These are phyloP conservation scores for Phengaris alcon DNA, from an alignment of 2,888 invertebrate genomes.

Conservation along the genomic window DNA sequence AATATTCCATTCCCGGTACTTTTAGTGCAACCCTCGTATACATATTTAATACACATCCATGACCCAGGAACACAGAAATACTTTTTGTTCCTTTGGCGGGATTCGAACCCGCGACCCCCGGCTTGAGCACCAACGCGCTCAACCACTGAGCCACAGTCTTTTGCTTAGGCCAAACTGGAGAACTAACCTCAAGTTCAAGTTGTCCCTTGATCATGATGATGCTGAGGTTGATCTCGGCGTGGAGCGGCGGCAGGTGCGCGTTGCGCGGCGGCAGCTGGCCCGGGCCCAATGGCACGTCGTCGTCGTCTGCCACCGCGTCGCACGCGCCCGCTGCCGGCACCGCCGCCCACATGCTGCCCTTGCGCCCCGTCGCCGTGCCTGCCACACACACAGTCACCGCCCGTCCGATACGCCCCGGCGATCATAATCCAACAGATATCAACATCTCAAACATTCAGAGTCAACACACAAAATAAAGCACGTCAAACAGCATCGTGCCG, in stretches of 20 bases:
- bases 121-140: too few relatives aligned
- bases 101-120: too few relatives aligned
- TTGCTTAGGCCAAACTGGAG: background rate
- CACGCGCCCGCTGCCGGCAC: slow-evolving; percentile 70
- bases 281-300: slow-evolving; percentile 84
- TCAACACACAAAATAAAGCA: slow-evolving; percentile 75
- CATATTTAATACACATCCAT: too few relatives aligned
- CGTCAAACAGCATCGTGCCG: slow-evolving; percentile 78
- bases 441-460: slow-evolving; percentile 75
- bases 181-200: slow-evolving; percentile 88
- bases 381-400: slow-evolving; percentile 48
- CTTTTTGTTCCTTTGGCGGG: too few relatives aligned
- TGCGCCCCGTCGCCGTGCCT: slow-evolving; percentile 78
- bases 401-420: slow-evolving; percentile 34
- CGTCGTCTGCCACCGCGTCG: slow-evolving; percentile 61
- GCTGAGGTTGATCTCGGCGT: slow-evolving; percentile 92
- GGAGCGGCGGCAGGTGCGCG: slow-evolving; percentile 83
- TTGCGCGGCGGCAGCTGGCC: slow-evolving; percentile 90
- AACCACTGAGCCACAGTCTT: too few relatives aligned
- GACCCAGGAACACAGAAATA: too few relatives aligned
- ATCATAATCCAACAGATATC: slow-evolving; percentile 46
- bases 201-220: slow-evolving; percentile 94
- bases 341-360: slow-evolving; percentile 79
- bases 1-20: too few relatives aligned
- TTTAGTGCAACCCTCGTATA: too few relatives aligned